Percentiles rank a stretch among this genome's conserved stretches.
Conservation (phyloP, 2,888 invertebrate genomes). For the Meta bourneti region DNA sequence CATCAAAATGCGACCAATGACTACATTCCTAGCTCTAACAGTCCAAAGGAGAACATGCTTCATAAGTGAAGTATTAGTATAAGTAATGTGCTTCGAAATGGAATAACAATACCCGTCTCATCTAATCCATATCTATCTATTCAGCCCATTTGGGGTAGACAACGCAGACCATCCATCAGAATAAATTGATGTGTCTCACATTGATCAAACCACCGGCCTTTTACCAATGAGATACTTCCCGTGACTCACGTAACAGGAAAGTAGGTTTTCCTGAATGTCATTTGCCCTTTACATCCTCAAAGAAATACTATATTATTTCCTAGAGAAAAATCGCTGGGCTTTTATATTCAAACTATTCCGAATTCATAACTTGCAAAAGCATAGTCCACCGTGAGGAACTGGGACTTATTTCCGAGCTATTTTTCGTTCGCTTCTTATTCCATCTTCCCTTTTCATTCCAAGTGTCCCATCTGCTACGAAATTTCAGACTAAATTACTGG, state of each 20-base stretch:
- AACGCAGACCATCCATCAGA: neutral
- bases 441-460: neutral
- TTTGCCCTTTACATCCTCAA: neutral
- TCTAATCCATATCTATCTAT: neutral
- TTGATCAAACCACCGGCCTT: neutral
- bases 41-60: neutral
- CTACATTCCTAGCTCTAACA: neutral
- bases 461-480: neutral
- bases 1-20: no score
- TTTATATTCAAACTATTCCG: neutral
- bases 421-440: neutral
- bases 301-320: neutral
- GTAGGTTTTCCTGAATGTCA: neutral
- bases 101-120: neutral
- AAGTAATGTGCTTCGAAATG: neutral
- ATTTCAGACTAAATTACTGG: neutral
- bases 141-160: neutral
- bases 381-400: neutral
- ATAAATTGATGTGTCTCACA: neutral
- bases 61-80: neutral
- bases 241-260: neutral
- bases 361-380: neutral
- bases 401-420: neutral
- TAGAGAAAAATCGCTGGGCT: neutral
- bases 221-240: neutral